Conservation (phyloP, 2,113 vertebrate genomes). For the Dicrurus megarhynchus region DNA sequence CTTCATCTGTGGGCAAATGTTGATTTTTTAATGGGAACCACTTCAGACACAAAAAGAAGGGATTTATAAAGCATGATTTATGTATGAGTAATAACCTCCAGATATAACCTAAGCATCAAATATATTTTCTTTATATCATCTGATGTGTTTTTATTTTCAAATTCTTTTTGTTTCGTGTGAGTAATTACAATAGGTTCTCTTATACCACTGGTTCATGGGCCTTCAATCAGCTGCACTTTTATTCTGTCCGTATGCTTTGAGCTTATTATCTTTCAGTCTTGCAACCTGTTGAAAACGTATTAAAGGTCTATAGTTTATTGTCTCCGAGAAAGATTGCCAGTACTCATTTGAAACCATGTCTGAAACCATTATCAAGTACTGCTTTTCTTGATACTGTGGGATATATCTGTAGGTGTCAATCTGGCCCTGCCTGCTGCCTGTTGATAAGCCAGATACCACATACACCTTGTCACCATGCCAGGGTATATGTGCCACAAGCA, state of each 20-base stretch:
- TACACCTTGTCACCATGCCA: background rate
- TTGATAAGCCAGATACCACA: constrained; percentile 5
- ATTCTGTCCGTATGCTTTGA: background rate
- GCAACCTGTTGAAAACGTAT: background rate
- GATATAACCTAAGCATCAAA: background rate
- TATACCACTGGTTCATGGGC: background rate
- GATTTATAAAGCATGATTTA: background rate
- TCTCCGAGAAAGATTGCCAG: background rate
- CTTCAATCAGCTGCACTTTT: background rate
- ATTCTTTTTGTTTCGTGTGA: background rate
- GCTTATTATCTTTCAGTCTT: background rate
- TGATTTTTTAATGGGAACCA: background rate
- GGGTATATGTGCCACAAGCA: background rate
- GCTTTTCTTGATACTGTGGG: background rate
- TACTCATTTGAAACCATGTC: background rate
- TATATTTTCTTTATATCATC: background rate
- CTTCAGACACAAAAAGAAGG: background rate
- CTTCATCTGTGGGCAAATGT: background rate
- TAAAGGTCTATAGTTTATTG: background rate
- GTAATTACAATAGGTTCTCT: background rate
- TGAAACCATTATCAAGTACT: background rate
- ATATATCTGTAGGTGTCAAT: background rate
- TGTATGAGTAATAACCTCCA: background rate
- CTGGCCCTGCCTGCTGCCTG: background rate
- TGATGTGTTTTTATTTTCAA: background rate